Conservation (phyloP, 1,140 invertebrate genomes). For the Agraylea sexmaculata region DNA sequence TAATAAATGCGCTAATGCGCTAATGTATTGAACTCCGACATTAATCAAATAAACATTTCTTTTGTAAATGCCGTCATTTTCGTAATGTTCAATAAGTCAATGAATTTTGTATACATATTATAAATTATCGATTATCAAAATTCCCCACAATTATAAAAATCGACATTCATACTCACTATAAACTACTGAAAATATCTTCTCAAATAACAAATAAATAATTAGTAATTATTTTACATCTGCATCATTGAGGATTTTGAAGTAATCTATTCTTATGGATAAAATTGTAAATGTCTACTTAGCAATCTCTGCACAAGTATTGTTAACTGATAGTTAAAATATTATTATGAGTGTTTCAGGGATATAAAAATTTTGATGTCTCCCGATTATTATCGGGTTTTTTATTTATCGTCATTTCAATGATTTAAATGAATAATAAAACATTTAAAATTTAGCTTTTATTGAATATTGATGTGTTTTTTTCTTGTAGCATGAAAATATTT, state of each 20-base stretch:
- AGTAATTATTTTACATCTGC: neutral
- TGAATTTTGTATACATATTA: too few species aligned
- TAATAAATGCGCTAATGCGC: too few species aligned
- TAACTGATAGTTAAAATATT: neutral
- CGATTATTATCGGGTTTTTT: neutral
- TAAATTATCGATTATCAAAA: neutral
- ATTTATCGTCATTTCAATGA: neutral
- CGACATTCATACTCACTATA: neutral
- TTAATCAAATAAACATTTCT: too few species aligned
- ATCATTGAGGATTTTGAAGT: neutral
- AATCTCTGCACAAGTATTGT: neutral
- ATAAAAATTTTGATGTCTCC: neutral
- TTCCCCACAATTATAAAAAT: neutral
- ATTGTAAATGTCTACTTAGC: neutral
- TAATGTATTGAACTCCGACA: too few species aligned
- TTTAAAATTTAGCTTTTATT: too few species aligned
- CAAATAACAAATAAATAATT: neutral
- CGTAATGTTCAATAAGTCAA: too few species aligned
- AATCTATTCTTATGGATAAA: neutral
- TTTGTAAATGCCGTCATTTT: too few species aligned
- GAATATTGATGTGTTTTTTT: too few species aligned
- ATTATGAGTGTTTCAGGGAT: neutral
- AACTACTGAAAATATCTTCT: neutral
- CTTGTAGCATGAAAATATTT: too few species aligned
- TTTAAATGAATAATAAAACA: too few species aligned